Evolutionary conservation across 2,888 invertebrate genomes (phyloP).

Genomic region (Cephus pygmeus): DNA sequence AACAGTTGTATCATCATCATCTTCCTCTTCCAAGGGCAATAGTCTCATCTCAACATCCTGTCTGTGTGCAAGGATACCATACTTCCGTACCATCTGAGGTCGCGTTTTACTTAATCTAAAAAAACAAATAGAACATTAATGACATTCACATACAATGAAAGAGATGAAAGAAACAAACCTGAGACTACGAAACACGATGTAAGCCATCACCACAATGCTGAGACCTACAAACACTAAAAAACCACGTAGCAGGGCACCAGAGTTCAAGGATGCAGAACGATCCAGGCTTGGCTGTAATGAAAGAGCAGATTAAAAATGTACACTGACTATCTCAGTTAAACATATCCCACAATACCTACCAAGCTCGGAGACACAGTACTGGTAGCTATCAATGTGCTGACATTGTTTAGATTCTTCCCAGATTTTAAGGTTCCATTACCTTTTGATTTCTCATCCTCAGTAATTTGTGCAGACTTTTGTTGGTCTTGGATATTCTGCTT

Average conservation of each 20-base stretch:
- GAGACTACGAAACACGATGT: constrained; percentile 57
- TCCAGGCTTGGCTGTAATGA: constrained; percentile 28
- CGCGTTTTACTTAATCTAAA: constrained; percentile 58
- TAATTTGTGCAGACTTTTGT: background rate
- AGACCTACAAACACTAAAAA: constrained; percentile 62
- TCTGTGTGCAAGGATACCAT: constrained; percentile 63
- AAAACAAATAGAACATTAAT: constrained; percentile 10
- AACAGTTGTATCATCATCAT: constrained; percentile 65
- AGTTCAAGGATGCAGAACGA: constrained; percentile 43
- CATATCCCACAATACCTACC: constrained; percentile 26
- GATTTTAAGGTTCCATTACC: constrained; percentile 33
- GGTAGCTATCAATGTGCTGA: background rate
- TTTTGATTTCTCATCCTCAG: constrained; percentile 22
- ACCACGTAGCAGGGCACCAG: constrained; percentile 60
- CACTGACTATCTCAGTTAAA: background rate
- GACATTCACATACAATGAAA: background rate
- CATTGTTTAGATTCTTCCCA: background rate
- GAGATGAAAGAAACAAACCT: constrained; percentile 37
- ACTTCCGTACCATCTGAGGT: constrained; percentile 64
- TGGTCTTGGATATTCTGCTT: constrained; percentile 11
- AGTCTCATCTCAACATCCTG: constrained; percentile 67
- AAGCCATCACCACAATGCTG: constrained; percentile 57
- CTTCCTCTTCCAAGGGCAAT: constrained; percentile 65
- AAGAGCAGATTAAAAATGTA: background rate
- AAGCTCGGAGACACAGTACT: constrained; percentile 20